phyloP scores from a whole-genome alignment of 2,113 vertebrate genomes.

The Pseudorhombus dupliciocellatus region DNA sequence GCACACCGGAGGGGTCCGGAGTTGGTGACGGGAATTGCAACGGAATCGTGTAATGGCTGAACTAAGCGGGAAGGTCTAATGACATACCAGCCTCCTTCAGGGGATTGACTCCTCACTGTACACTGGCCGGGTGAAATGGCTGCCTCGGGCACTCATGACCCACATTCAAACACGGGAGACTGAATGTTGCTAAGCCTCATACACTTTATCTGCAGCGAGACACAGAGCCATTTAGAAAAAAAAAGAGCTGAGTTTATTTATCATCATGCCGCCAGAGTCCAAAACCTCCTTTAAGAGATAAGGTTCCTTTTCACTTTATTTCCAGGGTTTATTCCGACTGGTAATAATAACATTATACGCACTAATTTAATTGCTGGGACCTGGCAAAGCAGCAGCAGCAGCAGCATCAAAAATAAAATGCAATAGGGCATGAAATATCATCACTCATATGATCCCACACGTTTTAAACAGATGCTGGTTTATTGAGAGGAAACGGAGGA shows the following conservation, averaged over 20 bases:
- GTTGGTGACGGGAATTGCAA: conserved; percentile 42
- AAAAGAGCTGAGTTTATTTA: neutral
- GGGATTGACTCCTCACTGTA: conserved; percentile 46
- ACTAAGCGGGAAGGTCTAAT: conserved; percentile 63
- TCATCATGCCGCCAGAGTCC: neutral
- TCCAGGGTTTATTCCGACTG: neutral
- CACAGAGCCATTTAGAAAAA: neutral
- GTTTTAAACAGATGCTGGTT: neutral
- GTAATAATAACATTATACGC: neutral
- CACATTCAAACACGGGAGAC: conserved; percentile 44
- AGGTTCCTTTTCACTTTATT: neutral
- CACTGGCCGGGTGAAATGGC: conserved; percentile 39
- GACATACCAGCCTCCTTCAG: conserved; percentile 42
- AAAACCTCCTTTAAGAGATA: neutral
- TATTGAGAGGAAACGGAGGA: neutral
- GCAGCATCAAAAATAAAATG: neutral
- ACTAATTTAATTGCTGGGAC: neutral
- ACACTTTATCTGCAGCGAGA: conserved; percentile 9
- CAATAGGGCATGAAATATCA: neutral
- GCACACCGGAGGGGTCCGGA: conserved; percentile 48
- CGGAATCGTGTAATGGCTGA: conserved; percentile 44
- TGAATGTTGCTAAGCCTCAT: conserved; percentile 9
- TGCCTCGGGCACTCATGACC: conserved; percentile 47
- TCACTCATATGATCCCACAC: neutral
- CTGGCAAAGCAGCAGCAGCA: neutral